These are phyloP conservation scores for Drosophila paranaensis DNA, from an alignment of 2,888 invertebrate genomes.

Conservation along the genomic window DNA sequence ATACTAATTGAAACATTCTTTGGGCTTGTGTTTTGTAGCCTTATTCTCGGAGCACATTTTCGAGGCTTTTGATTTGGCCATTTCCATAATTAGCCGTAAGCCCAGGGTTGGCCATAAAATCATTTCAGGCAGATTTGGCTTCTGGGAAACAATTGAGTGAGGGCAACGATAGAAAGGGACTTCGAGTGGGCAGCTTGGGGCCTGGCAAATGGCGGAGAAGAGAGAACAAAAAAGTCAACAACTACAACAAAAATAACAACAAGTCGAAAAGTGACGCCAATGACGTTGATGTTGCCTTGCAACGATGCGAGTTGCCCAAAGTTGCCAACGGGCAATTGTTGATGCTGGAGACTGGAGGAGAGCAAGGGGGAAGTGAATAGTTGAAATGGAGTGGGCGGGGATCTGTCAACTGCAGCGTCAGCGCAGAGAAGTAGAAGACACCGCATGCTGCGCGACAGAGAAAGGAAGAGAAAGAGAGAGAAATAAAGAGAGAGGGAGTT, in stretches of 20 bases:
- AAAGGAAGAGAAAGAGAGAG: background rate
- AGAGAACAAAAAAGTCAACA: background rate
- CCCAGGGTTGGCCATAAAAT: slow-evolving; percentile 20
- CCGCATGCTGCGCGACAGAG: background rate
- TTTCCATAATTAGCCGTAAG: slow-evolving; percentile 32
- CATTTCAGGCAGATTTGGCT: slow-evolving; percentile 33
- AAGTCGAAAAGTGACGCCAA: slow-evolving; percentile 21
- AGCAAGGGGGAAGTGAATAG: slow-evolving; percentile 15
- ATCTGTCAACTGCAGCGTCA: slow-evolving; percentile 38
- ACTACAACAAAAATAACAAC: background rate
- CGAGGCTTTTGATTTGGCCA: background rate
- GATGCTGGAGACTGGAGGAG: slow-evolving; percentile 1
- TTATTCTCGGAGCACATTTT: slow-evolving; percentile 5
- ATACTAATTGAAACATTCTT: no score
- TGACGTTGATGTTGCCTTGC: slow-evolving; percentile 29
- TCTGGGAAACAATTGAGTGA: slow-evolving; percentile 28
- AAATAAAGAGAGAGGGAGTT: slow-evolving; percentile 4
- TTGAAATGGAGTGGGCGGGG: background rate
- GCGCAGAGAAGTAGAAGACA: background rate
- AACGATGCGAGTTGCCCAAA: slow-evolving; percentile 35
- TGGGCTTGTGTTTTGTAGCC: background rate
- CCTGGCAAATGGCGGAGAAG: slow-evolving; percentile 7
- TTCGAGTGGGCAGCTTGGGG: slow-evolving; percentile 14
- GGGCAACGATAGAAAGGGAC: slow-evolving; percentile 1
- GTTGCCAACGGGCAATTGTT: slow-evolving; percentile 49